Evolutionary conservation across 1,140 invertebrate species (phyloP).

Genomic region (Pseudomyrmex sp.): DNA sequence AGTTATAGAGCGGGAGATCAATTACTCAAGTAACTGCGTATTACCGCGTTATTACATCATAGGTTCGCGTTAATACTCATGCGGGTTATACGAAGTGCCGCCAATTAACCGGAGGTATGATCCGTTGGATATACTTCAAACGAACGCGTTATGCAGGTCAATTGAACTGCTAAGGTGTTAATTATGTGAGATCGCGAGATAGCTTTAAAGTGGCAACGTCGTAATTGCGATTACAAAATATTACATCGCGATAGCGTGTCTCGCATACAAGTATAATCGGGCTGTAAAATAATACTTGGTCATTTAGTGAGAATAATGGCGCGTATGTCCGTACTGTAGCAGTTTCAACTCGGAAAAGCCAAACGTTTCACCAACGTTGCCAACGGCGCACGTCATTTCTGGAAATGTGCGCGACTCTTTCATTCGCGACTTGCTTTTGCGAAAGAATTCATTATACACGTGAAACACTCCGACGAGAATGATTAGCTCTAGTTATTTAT

Average conservation of each 20-base stretch:
- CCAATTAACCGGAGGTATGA: slow-evolving; percentile 53
- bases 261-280: slow-evolving; percentile 20
- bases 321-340: not conserved
- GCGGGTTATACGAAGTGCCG: slow-evolving; percentile 39
- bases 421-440: not conserved
- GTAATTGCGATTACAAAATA: slow-evolving; percentile 49
- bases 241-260: slow-evolving; percentile 15
- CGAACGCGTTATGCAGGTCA: slow-evolving; percentile 43
- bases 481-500: slow-evolving; percentile 7
- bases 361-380: slow-evolving; percentile 14
- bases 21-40: slow-evolving; percentile 58
- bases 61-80: slow-evolving; percentile 43
- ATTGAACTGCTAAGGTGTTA: slow-evolving; percentile 50
- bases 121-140: slow-evolving; percentile 51
- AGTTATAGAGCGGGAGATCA: slow-evolving; percentile 36
- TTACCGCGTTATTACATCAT: slow-evolving; percentile 47
- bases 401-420: not conserved
- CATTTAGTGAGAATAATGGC: slow-evolving; percentile 25
- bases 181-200: slow-evolving; percentile 42
- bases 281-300: not conserved
- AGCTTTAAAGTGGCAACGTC: slow-evolving; percentile 28
- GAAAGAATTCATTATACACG: slow-evolving; percentile 35
- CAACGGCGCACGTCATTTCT: not conserved
- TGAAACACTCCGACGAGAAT: not conserved
- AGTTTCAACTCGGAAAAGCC: not conserved